Base-by-base conservation (phyloP, 37 sponge, comb jelly and placozoan species). In the Tethya wilhelma region DNA sequence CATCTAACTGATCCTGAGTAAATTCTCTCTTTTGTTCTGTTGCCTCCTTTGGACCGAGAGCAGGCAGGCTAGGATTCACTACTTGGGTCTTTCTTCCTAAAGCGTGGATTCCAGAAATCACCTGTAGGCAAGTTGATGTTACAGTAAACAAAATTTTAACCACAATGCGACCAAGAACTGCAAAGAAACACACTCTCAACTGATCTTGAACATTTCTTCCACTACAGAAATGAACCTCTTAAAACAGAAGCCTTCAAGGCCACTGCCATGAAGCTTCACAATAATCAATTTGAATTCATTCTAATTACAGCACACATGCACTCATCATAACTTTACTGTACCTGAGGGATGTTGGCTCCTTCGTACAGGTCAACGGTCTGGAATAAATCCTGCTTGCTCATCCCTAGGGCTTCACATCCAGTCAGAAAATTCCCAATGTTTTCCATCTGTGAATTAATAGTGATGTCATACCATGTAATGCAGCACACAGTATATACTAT, bases 341-440 rank as follows among this genome's bases (percentile, higher is more conserved):
- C 97, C 89, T 95, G 98, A 59, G 90, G 94, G 29, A 98, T 85
- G 76, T 98, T 98, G 59, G 82, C 84, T 46, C 55, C 91, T 23
- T 98, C 98, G 67, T 87, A 98, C 49, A 98, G 73, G 62, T 95
- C 98, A 20, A 93, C 98, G 41, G 98, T 98, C 64, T 98, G 98
- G 87, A 98, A 98, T 14, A 89, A 19, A 45, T 98, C 96, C 1
- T 63, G 43, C 59, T 92, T 93, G 5, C 69, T 43, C 40, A 90
- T 38, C 28, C 98, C 98, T 75, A 87, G 90, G 1, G 29, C 58
- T 36, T 80, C 79, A 67, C 90, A 90, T 40, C 74, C 96, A 20
- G n/a, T 38, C 46, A 94, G 58, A 71, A 98, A 98, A 23, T 87
- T 80, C 11, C 89, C 90, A 58, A 98, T 98, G 74, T 98, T 98